phyloP scores from a whole-genome alignment of 37 sponge, comb jelly and placozoan genomes.

The Ephydatia muelleri region DNA sequence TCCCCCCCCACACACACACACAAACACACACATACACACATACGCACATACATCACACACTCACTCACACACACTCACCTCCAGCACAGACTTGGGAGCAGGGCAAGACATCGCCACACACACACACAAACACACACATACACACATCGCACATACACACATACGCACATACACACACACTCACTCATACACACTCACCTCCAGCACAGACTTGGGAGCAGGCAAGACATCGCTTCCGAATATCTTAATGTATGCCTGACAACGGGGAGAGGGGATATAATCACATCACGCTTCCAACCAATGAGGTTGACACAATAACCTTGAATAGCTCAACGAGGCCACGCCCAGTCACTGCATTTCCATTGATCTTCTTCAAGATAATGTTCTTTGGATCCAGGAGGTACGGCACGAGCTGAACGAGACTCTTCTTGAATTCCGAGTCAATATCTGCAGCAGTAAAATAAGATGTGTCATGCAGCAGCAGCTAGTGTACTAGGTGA shows the following conservation, averaged over 20 bases:
- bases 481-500: not conserved
- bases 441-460: conserved; percentile 91
- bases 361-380: conserved; percentile 89
- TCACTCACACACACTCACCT: too few relatives aligned
- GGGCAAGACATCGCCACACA: too few relatives aligned
- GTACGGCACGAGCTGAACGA: conserved; percentile 68
- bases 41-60: too few relatives aligned
- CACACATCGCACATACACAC: not conserved
- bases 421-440: conserved; percentile 58
- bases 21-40: too few relatives aligned
- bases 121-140: too few relatives aligned
- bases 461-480: too few relatives aligned
- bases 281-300: not conserved
- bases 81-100: too few relatives aligned
- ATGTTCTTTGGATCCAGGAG: conserved; percentile 72
- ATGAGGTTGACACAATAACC: conserved; percentile 18
- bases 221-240: conserved; percentile 90
- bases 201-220: conserved; percentile 92
- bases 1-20: too few relatives aligned
- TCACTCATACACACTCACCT: conserved; percentile 42
- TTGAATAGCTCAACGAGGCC: conserved; percentile 87
- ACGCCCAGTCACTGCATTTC: conserved; percentile 77
- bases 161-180: not conserved
- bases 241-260: conserved; percentile 92
- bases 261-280: not conserved